phyloP scores from a whole-genome alignment of 35 echinoderm and acorn worm species.

The Diadema setosum region DNA sequence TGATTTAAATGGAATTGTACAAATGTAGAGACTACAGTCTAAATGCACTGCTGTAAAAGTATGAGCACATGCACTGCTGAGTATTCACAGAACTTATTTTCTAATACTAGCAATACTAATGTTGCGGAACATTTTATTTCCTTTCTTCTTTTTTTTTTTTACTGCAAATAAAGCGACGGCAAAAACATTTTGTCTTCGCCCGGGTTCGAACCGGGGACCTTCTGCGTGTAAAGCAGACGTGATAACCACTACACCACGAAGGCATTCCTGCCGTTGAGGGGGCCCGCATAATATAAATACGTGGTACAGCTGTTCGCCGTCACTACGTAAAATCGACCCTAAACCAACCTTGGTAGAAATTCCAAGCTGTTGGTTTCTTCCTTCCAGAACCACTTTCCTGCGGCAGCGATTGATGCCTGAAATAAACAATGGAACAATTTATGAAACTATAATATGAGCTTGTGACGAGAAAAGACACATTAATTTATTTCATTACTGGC shows the following conservation, averaged over 20 bases:
- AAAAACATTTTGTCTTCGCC: conserved; percentile 78
- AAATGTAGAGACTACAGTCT: no score
- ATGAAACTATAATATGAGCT: no score
- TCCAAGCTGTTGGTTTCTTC: conserved; percentile 78
- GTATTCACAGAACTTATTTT: no score
- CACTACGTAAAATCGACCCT: neutral
- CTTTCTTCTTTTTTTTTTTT: no score
- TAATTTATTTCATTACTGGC: neutral
- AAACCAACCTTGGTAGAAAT: conserved; percentile 60
- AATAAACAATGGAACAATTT: no score
- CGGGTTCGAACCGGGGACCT: conserved; percentile 99
- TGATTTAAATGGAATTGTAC: no score
- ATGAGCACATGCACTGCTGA: no score
- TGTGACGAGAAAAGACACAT: neutral
- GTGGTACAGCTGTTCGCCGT: neutral
- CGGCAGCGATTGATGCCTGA: conserved; percentile 34
- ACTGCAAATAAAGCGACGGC: neutral
- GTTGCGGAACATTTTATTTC: no score
- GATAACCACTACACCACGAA: conserved; percentile 99
- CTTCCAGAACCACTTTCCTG: conserved; percentile 93
- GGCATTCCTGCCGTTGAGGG: neutral
- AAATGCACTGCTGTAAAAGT: no score
- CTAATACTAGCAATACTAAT: no score
- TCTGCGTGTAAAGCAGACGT: conserved; percentile 99
- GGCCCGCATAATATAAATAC: neutral